These are phyloP conservation scores for Gadus chalcogrammus DNA, from an alignment of 2,113 vertebrate species.

Conservation along the genomic window DNA sequence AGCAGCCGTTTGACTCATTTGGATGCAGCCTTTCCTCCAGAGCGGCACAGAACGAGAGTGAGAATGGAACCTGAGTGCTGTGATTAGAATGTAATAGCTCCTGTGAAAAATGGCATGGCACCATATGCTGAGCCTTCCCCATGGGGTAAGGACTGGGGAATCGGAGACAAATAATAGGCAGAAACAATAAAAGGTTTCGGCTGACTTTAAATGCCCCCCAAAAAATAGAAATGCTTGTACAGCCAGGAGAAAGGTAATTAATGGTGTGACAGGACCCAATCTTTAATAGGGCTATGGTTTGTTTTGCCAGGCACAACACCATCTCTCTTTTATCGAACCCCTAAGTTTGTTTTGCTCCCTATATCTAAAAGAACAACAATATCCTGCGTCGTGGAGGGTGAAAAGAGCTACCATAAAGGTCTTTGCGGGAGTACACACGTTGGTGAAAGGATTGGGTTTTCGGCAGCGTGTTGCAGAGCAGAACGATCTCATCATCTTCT, in stretches of 20 bases:
- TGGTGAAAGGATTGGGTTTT: too few relatives aligned
- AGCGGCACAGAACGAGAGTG: too few relatives aligned
- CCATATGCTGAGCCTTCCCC: constrained; percentile 27
- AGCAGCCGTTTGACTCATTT: too few relatives aligned
- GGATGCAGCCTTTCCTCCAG: too few relatives aligned
- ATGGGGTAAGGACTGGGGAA: constrained; percentile 20
- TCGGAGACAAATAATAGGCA: constrained; percentile 34
- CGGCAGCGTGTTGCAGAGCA: too few relatives aligned
- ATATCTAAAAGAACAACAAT: too few relatives aligned
- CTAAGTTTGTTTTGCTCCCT: too few relatives aligned
- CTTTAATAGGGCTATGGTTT: not conserved
- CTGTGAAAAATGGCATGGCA: constrained; percentile 35
- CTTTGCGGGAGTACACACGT: too few relatives aligned
- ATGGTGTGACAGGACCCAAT: constrained; percentile 10
- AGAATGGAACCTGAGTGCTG: constrained; percentile 12
- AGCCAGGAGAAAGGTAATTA: constrained; percentile 28
- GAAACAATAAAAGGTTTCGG: constrained; percentile 11
- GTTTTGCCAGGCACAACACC: not conserved
- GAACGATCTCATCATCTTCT: too few relatives aligned
- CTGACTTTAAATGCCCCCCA: constrained; percentile 38
- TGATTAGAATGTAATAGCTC: constrained; percentile 40
- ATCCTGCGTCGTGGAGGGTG: too few relatives aligned
- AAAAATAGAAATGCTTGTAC: constrained; percentile 4
- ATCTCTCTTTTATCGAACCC: too few relatives aligned
- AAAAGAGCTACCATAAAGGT: too few relatives aligned